Base-by-base conservation (phyloP, 2,888 invertebrate genomes). In the Smittia sp. region DNA sequence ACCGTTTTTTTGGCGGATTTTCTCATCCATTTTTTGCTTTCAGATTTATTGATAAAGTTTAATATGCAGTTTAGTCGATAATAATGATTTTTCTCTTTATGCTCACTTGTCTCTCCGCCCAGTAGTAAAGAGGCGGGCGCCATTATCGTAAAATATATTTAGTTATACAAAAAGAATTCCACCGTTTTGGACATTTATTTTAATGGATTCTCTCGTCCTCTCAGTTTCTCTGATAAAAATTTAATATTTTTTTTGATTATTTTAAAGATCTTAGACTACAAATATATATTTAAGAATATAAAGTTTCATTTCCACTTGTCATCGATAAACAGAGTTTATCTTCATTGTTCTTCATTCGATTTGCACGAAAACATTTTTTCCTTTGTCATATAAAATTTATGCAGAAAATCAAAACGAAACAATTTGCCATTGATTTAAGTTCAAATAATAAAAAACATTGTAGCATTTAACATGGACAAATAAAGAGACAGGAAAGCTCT, bases 271-370 rank as follows among this genome's bases (percentile, higher is more conserved):
- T 58, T 58, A 58, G 58, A 13, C 58, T 58, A 58, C 1, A 58
- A 58, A 22, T 58, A 58, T 58, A 58, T 58, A 22, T 58, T 58
- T 58, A 58, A 58, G 58, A 58, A 58, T 58, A 58, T 58, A 58
- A 58, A 58, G 18, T 22, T 58, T 58, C 15, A 32, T 46, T 13
- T 58, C 58, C n/a, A 7, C 58, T 46, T 15, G 1, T 58, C 58
- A 58, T 58, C 58, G n/a, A 13, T 58, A 22, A 20, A 22, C 22
- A 58, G 58, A 7, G 18, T 58, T 58, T 58, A 22, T 58, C 58
- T 58, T 58, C 58, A 58, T 58, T 58, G 58, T 58, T 58, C 22
- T 3, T 58, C 58, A 22, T 58, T 58, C 58, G 22, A 58, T 58
- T 58, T 58, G n/a, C 46, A 11, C 11, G 38, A 38, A 38, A 38